Base-by-base conservation (phyloP, 2,797 vertebrate genomes). In the Sebastes taczanowskii region DNA sequence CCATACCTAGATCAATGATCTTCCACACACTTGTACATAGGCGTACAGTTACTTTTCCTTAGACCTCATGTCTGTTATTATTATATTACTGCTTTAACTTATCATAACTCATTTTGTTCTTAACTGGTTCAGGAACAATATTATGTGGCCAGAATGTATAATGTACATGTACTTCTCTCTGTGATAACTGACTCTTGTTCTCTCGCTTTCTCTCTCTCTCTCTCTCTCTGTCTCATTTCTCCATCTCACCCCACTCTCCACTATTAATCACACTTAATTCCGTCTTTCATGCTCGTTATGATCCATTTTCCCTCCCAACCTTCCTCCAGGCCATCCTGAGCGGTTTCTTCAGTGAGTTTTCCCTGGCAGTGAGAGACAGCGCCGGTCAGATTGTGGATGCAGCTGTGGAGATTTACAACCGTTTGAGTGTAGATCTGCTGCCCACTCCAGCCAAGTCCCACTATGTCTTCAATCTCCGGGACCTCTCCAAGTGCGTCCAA, bases 401-500 rank as follows among this genome's bases (percentile, higher is more conserved):
- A 1, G 93, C 97, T 3, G 96, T 98, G 67, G 97, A 97, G 92
- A 97, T 98, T 89, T 98, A 97, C 83, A 89, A 93, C 76, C 95
- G 96, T 80, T 96, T 98, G 96, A 97, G 96, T 74, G 69, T 97
- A 53, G 97, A 97, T 91, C 95, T 97, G 81, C 94, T 98, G 59
- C 97, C 97, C 76, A 97, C 97, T 71, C 97, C 97, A 4, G 96
- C 96, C 83, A 97, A 97, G 91, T 97, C 97, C 46, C 97, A 97
- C 90, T 97, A 97, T 13, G 95, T 98, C 76, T 98, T 97, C 93
- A 97, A 97, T 91, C 95, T 98, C 46, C 91, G 97, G 59, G 95
- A 97, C 83, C 95, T 98, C 81, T 97, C 97, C 82, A 97, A 97
- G 79, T 97, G 97, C 89, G 94, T 97, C 75, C 97, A 98, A 95